phyloP scores from a whole-genome alignment of 2,113 vertebrate genomes.

The Corythoichthys intestinalis region DNA sequence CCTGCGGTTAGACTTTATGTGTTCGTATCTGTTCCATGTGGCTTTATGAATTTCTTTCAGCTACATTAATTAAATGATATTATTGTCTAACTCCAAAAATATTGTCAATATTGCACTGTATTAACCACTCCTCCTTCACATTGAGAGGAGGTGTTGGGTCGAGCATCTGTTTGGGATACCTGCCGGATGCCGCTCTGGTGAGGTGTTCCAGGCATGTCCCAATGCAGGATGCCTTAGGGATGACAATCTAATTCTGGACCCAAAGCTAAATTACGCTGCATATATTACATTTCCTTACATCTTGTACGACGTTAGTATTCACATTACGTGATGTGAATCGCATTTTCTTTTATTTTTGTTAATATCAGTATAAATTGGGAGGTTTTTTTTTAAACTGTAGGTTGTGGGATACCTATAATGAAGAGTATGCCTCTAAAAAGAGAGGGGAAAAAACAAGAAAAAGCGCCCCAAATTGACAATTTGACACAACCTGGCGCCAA shows the following conservation, averaged over 20 bases:
- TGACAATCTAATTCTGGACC: neutral
- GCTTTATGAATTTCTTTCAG: neutral
- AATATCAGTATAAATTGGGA: too few relatives aligned
- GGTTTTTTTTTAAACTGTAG: too few relatives aligned
- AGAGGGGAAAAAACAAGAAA: neutral
- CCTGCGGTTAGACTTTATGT: constrained; percentile 2
- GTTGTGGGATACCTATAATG: neutral
- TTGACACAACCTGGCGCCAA: constrained; percentile 41
- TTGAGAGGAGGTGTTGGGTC: too few relatives aligned
- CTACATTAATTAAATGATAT: neutral
- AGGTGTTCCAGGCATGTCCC: too few relatives aligned
- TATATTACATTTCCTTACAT: neutral
- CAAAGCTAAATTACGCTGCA: neutral
- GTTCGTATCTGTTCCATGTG: neutral
- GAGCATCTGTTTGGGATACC: too few relatives aligned
- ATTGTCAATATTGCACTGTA: too few relatives aligned
- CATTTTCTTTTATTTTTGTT: too few relatives aligned
- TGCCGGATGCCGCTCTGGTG: too few relatives aligned
- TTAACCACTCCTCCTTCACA: too few relatives aligned
- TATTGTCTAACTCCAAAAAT: too few relatives aligned
- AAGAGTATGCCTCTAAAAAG: constrained; percentile 10
- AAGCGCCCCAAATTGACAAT: neutral
- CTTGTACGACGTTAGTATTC: neutral
- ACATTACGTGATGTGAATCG: neutral
- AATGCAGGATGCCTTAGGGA: too few relatives aligned